Conservation (phyloP, 2,888 invertebrate genomes). For the Yponomeuta evonymella region DNA sequence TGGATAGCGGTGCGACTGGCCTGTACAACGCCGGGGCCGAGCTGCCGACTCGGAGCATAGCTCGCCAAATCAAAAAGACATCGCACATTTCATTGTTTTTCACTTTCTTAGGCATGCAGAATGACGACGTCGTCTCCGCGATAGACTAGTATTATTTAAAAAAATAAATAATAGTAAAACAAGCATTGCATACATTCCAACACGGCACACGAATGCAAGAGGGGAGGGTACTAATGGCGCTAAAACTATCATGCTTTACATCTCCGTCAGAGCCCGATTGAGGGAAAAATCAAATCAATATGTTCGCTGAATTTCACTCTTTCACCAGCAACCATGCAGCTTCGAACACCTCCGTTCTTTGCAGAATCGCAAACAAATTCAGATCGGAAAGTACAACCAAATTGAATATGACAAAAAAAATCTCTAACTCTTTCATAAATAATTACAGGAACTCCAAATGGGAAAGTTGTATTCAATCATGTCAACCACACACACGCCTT, state of each 20-base stretch:
- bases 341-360: conserved; percentile 37
- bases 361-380: conserved; percentile 55
- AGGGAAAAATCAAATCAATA: conserved; percentile 25
- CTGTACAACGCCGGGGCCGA: conserved; percentile 32
- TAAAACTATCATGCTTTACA: conserved; percentile 55
- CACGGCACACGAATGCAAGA: conserved; percentile 63
- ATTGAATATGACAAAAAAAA: conserved; percentile 40
- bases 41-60: conserved; percentile 26
- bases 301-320: conserved; percentile 73
- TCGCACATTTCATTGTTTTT: conserved; percentile 59
- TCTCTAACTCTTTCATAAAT: conserved; percentile 26
- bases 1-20: conserved; percentile 60
- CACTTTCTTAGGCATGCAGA: conserved; percentile 62
- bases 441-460: neutral
- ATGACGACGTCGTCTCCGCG: conserved; percentile 44
- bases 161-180: conserved; percentile 25
- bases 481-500: conserved; percentile 39
- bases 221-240: conserved; percentile 59
- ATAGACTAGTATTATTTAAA: conserved; percentile 32
- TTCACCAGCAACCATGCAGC: conserved; percentile 42
- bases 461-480: conserved; percentile 30
- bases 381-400: conserved; percentile 63
- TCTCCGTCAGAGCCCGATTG: conserved; percentile 35
- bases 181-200: conserved; percentile 45
- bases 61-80: conserved; percentile 70